Conservation (phyloP, 2,113 vertebrate genomes). For the Pogonocichla stellata region DNA sequence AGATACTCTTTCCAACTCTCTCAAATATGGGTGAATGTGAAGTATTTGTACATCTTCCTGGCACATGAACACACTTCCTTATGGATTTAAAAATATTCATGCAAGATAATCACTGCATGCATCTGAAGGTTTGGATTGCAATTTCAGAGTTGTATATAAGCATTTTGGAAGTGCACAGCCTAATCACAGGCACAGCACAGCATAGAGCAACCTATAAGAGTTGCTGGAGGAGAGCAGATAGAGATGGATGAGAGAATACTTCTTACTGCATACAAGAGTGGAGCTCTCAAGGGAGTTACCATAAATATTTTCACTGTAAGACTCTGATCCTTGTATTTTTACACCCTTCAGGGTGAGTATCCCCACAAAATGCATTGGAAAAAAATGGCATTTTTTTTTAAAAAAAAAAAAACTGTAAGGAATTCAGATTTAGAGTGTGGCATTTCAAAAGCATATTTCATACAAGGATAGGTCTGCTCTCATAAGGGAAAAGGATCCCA, state of each 20-base stretch:
- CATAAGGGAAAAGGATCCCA: not conserved
- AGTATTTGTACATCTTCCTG: not conserved
- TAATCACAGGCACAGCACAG: conserved; percentile 16
- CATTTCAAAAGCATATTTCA: not conserved
- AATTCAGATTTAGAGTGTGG: not conserved
- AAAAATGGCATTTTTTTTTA: not conserved
- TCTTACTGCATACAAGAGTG: not conserved
- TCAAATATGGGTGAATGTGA: not conserved
- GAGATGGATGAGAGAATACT: not conserved
- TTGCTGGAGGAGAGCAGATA: not conserved
- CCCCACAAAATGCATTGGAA: not conserved
- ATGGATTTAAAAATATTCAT: not conserved
- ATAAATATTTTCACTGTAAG: not conserved
- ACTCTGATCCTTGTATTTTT: not conserved
- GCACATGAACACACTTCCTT: not conserved
- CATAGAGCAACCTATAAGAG: not conserved
- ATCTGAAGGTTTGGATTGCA: not conserved
- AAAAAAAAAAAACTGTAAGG: not conserved
- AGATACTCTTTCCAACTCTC: not conserved
- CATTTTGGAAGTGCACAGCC: not conserved
- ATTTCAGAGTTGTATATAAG: not conserved
- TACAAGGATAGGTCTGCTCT: not conserved
- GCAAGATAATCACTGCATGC: not conserved
- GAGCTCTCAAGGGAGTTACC: not conserved
- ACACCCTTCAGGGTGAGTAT: not conserved